Percentiles rank a stretch among this genome's conserved stretches.
phyloP scores from a whole-genome alignment of 35 echinoderm and acorn worm genomes.

The Heliocidaris tuberculata region DNA sequence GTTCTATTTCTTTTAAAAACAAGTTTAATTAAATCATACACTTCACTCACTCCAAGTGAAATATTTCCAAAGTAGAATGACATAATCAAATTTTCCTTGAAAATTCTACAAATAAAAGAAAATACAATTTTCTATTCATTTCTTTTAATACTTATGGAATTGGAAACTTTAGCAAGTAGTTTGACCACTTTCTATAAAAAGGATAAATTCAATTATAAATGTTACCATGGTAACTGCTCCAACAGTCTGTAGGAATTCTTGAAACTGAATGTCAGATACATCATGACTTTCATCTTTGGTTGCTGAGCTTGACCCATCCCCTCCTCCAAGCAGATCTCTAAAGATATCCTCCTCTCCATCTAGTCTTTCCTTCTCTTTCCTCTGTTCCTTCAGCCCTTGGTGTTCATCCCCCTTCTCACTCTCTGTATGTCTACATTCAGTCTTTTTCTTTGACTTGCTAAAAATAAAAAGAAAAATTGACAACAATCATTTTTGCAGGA shows the following conservation, averaged over 20 bases:
- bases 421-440: not conserved
- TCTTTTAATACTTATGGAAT: no score
- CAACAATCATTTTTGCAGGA: no score
- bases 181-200: not conserved
- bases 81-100: no score
- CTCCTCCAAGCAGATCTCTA: slow-evolving; percentile 12
- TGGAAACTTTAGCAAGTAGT: not conserved
- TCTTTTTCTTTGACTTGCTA: not conserved
- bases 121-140: no score
- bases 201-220: no score
- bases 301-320: not conserved
- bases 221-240: not conserved
- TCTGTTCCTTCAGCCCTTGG: not conserved
- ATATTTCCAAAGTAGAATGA: no score
- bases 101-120: no score
- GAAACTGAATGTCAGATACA: not conserved
- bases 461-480: not conserved
- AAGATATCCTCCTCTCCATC: slow-evolving; percentile 18
- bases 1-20: no score
- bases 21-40: no score
- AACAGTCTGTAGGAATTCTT: not conserved
- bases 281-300: not conserved
- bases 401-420: not conserved
- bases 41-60: no score
- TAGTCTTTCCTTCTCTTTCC: not conserved